Base-by-base conservation (phyloP, 2,797 vertebrate genomes). In the Micrastur ruficollis region DNA sequence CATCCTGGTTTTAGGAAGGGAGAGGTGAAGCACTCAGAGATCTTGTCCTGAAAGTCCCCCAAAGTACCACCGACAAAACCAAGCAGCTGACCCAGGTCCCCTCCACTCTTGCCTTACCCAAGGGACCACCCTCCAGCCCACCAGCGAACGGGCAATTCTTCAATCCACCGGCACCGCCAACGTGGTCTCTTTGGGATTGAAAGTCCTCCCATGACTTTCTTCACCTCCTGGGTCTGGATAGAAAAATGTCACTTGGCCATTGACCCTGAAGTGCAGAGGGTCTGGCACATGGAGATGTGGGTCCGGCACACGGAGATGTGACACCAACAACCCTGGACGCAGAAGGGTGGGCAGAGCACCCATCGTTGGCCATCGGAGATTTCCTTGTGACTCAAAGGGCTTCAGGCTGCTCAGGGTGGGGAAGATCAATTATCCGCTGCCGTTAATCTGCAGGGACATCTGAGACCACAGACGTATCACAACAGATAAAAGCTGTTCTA, bases 101-200 rank as follows among this genome's bases (percentile, higher is more conserved):
- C 65, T 44, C 25, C 0, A 2, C 50, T 29, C 34, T 5, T 27
- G 31, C 56, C 34, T 65, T 23, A 36, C 44, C 61, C 6, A 1
- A 29, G 11, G 56, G 44, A 32, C 5, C 38, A 11, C 16, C 25
- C 22, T 67, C 32, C 56, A 32, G 38, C 72, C 67, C 9, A 0
- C 12, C 38, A 56, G 72, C 10, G 40, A 34, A 66, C 0, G 0
- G 32, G 27, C 14, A 7, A 12, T 5, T 32, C 19, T 53, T 47
- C 75, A 18, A 6, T 18, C 36, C 53, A 20, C 19, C 1, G 0
- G 21, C 52, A 78, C 13, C 52, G 67, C 14, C 78, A 71, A 7
- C 0, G 0, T 1, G 0, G 6, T 7, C 25, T 17, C 14, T 61
- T 40, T 14, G 62, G 71, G 32, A 13, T 0, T 65, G 14, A 36